A percentile compares a stretch with the other conserved stretches of the same genome.
Conservation (phyloP, 2,113 vertebrate species). For the Passer montanus region DNA sequence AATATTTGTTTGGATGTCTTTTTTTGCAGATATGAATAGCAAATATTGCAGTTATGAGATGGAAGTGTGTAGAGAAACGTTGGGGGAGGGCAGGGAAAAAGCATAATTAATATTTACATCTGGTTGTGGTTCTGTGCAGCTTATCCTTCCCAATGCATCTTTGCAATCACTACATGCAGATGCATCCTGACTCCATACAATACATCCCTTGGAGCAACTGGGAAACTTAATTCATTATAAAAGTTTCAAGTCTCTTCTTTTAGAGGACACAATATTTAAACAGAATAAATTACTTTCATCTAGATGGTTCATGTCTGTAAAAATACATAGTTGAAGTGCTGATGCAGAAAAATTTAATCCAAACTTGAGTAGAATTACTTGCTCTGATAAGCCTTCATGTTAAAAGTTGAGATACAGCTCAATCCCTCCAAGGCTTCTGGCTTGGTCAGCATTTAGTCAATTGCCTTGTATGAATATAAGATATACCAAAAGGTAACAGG, state of each 20-base stretch:
- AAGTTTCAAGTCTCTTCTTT: background rate
- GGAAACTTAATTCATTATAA: background rate
- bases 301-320: background rate
- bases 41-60: background rate
- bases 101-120: background rate
- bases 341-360: background rate
- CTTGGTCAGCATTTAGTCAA: background rate
- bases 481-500: background rate
- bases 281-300: background rate
- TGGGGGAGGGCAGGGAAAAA: background rate
- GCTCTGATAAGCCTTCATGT: background rate
- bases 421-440: background rate
- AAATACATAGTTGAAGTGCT: background rate
- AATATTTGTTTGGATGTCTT: background rate
- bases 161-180: background rate
- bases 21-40: background rate
- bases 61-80: background rate
- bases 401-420: background rate
- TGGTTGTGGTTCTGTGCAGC: background rate
- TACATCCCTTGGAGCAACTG: background rate
- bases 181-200: background rate
- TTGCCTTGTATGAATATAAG: background rate
- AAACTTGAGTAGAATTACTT: background rate
- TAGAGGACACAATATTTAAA: background rate
- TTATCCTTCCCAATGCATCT: background rate